A percentile compares a stretch with the other conserved stretches of the same genome.
Conservation (phyloP, 2,888 invertebrate genomes). For the Bimastos eiseni region DNA sequence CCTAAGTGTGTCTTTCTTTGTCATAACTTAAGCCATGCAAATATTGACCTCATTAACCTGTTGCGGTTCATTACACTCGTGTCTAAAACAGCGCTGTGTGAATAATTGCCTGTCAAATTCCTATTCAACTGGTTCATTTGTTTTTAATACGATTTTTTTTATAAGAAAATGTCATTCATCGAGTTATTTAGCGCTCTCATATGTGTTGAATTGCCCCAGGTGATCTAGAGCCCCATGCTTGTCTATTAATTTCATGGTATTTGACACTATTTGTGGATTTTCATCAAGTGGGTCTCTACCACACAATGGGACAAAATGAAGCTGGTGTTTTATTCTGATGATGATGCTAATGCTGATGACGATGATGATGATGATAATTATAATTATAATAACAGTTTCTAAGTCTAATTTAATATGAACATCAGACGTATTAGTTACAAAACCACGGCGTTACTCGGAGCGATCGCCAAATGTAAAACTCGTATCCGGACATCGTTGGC, state of each 20-base stretch:
- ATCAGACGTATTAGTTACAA: too few species aligned
- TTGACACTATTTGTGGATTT: background rate
- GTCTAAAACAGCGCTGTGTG: too few species aligned
- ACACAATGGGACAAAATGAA: background rate
- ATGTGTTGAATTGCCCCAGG: too few species aligned
- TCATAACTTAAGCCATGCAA: background rate
- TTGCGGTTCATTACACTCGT: background rate
- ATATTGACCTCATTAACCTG: slow-evolving; percentile 2
- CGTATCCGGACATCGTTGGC: too few species aligned
- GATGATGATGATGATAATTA: slow-evolving; percentile 20
- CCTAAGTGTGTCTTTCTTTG: background rate
- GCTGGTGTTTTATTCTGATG: background rate
- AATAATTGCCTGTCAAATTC: background rate
- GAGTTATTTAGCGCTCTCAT: background rate
- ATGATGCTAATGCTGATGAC: slow-evolving; percentile 2
- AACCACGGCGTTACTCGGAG: too few species aligned
- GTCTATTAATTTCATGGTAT: background rate
- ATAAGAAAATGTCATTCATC: background rate
- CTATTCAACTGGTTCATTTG: background rate
- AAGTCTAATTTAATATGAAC: too few species aligned
- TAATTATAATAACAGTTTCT: slow-evolving; percentile 2
- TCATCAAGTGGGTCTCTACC: background rate
- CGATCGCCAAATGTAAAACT: too few species aligned
- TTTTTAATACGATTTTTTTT: background rate
- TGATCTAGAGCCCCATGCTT: background rate